Base-by-base conservation (phyloP, 2,113 vertebrate genomes). In the Sinosuthora webbiana region DNA sequence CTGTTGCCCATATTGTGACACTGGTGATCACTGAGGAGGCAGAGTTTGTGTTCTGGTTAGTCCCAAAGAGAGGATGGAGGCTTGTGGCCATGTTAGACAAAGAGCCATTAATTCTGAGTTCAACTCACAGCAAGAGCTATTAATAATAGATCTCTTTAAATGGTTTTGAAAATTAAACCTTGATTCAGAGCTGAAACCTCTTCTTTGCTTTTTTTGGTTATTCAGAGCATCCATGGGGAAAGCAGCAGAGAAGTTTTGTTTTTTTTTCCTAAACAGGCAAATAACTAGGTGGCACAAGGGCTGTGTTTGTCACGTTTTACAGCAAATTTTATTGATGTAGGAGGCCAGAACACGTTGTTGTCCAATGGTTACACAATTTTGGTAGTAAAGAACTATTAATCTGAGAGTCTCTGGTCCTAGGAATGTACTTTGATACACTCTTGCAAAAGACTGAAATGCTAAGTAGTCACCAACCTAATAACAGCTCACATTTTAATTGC, bases 361-460 rank as follows among this genome's bases (percentile, higher is more conserved):
- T 88, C 67, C 55, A 47, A 4, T 88, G 70, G 31, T 95, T 63
- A 57, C 52, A 59, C 80, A 95, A 86, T 82, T 79, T 55, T 79
- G 21, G 24, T 63, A 70, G 71, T 68, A 30, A 52, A 6, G 67
- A 88, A 5, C 45, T 88, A 90, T 86, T 90, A 80, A 92, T 77
- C 42, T 65, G 17, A 60, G 57, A 81, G 67, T 60, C 56, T 84
- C 13, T 80, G 31, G 20, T 83, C 63, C 59, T 75, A 44, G 30
- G 13, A 6, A 50, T 77, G 57, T 84, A 3, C 75, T 87, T 75
- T 87, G 83, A 71, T 73, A 73, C 6, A 47, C 19, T 23, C 24
- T 91, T 96, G 85, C 92, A 81, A 88, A 88, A 88, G 23, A 52
- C 14, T 47, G 30, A 82, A 83, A n/a, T 79, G 56, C 67, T 27